Percentiles rank a stretch among this genome's conserved stretches.
Conservation (phyloP, 1,140 invertebrate species). For the Cherax quadricarinatus region DNA sequence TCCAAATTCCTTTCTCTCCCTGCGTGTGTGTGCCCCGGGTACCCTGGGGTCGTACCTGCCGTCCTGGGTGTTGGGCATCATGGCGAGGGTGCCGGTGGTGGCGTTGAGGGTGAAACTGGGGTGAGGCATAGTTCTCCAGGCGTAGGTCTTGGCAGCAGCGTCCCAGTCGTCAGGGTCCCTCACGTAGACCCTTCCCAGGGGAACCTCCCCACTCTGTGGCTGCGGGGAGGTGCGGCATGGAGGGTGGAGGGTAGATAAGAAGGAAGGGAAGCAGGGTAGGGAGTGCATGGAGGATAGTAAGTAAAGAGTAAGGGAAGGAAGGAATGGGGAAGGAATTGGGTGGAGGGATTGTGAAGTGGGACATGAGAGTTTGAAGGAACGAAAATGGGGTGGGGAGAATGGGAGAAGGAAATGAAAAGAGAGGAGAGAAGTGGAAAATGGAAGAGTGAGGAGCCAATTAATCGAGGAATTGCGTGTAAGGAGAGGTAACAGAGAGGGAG, state of each 20-base stretch:
- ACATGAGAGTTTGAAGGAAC: no score
- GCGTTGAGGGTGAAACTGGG: background rate
- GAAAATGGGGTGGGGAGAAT: no score
- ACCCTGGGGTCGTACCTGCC: background rate
- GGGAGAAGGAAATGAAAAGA: no score
- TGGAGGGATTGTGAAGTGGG: no score
- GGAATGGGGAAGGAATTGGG: no score
- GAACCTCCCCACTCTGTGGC: background rate
- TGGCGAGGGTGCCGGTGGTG: background rate
- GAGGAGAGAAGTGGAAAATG: no score
- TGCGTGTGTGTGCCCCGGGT: no score
- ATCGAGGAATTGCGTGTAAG: no score
- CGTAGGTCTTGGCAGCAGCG: constrained; percentile 1
- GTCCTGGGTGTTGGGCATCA: background rate
- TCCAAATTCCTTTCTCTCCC: background rate
- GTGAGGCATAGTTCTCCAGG: background rate
- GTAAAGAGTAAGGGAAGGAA: no score
- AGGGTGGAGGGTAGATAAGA: background rate
- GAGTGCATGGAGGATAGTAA: no score
- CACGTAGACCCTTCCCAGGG: constrained; percentile 18
- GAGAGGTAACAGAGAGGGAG: no score
- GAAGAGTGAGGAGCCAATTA: no score
- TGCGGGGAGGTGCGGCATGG: background rate
- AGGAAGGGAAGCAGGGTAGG: background rate
- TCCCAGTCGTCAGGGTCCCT: constrained; percentile 17